phyloP scores from a whole-genome alignment of 1,140 invertebrate species.

The Ceratina japonica region DNA sequence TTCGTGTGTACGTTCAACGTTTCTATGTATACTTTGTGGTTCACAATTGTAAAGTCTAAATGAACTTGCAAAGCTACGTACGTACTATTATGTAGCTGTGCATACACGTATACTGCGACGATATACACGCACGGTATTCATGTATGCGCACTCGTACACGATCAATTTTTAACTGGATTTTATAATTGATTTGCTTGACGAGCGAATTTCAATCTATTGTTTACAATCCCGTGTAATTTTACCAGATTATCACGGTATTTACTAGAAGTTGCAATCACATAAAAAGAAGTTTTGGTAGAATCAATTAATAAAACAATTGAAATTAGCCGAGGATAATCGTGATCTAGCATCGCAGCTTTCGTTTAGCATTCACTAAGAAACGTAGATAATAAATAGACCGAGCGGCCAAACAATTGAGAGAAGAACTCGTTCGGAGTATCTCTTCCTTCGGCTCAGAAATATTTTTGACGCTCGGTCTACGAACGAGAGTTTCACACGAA shows the following conservation, averaged over 20 bases:
- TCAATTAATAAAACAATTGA: neutral
- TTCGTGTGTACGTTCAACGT: conserved; percentile 24
- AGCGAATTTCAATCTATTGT: no score
- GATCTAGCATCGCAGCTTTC: conserved; percentile 1
- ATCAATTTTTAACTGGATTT: no score
- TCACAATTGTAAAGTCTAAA: conserved; percentile 15
- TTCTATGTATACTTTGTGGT: conserved; percentile 27
- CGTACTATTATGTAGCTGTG: no score
- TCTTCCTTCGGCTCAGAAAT: no score
- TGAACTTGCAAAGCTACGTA: neutral
- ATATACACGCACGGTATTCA: no score
- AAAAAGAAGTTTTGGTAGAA: conserved; percentile 8
- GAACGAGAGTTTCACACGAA: neutral
- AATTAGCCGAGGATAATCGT: conserved; percentile 23
- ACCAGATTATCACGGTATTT: neutral
- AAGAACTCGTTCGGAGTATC: no score
- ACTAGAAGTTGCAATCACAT: neutral
- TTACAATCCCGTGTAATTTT: neutral
- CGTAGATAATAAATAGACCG: no score
- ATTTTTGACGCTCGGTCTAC: no score
- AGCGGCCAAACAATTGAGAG: no score
- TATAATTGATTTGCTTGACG: no score
- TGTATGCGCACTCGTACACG: no score
- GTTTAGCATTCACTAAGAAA: conserved; percentile 9
- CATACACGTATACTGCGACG: neutral